Percentiles rank a stretch among this genome's conserved stretches.
Conservation (phyloP, 2,888 invertebrate species). For the Campaea margaritaria region DNA sequence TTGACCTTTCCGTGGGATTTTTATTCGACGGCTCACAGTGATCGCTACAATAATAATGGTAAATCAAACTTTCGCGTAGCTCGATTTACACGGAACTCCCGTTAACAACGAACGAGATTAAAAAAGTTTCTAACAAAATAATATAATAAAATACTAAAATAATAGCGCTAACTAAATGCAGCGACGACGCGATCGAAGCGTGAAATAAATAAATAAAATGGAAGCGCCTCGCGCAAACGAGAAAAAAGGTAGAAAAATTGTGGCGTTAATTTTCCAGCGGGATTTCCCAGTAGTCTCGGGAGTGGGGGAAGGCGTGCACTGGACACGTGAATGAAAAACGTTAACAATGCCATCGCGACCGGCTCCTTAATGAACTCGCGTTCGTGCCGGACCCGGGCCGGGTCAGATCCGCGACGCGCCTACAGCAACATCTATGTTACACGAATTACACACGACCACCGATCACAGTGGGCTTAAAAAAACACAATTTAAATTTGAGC, state of each 20-base stretch:
- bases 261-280: slow-evolving; percentile 83
- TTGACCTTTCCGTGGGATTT: slow-evolving; percentile 57
- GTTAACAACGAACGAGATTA: slow-evolving; percentile 51
- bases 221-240: slow-evolving; percentile 73
- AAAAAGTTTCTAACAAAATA: slow-evolving; percentile 64
- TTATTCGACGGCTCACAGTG: slow-evolving; percentile 36
- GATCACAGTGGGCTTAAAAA: slow-evolving; percentile 31
- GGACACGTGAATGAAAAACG: slow-evolving; percentile 84
- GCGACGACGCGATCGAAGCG: slow-evolving; percentile 74
- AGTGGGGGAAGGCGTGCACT: slow-evolving; percentile 71
- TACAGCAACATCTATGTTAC: slow-evolving; percentile 41
- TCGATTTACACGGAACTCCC: slow-evolving; percentile 32
- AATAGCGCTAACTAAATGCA: slow-evolving; percentile 69
- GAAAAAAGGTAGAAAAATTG: slow-evolving; percentile 74
- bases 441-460: slow-evolving; percentile 46
- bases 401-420: slow-evolving; percentile 28
- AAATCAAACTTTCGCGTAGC: slow-evolving; percentile 25
- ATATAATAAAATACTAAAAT: slow-evolving; percentile 54
- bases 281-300: slow-evolving; percentile 80
- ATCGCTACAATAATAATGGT: slow-evolving; percentile 37
- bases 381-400: slow-evolving; percentile 47
- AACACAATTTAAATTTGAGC: slow-evolving; percentile 31
- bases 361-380: slow-evolving; percentile 77
- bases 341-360: slow-evolving; percentile 78
- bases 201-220: slow-evolving; percentile 82